Evolutionary conservation across 1,140 invertebrate species (phyloP).

Genomic region (Lepidurus packardi): DNA sequence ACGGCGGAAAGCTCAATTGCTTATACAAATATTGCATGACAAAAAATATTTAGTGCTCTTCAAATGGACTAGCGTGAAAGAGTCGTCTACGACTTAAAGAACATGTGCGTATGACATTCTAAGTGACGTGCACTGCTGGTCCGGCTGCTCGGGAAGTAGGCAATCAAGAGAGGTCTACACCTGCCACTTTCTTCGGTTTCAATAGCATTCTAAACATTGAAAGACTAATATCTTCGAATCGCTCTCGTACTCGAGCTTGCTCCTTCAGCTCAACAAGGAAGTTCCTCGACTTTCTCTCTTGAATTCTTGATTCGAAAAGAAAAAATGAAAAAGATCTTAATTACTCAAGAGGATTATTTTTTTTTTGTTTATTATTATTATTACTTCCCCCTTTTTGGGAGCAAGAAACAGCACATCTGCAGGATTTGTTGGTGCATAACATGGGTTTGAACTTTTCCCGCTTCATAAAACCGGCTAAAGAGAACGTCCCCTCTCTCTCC

Average conservation of each 20-base stretch:
- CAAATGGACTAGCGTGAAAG: not conserved
- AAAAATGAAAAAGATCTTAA: not conserved
- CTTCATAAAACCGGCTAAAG: not conserved
- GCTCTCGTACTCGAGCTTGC: not conserved
- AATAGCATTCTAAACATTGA: not conserved
- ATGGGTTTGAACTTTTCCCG: slow-evolving; percentile 6
- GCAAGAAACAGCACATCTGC: not conserved
- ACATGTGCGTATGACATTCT: not conserved
- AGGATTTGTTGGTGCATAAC: not conserved
- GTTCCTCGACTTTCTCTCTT: not conserved
- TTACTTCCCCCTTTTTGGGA: not conserved
- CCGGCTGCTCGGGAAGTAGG: not conserved
- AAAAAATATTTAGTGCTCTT: too few species aligned
- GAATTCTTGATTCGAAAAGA: not conserved
- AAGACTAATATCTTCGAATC: not conserved
- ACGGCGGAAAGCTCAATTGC: too few species aligned
- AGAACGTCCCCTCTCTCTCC: not conserved
- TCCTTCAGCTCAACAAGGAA: not conserved
- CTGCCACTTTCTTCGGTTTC: not conserved
- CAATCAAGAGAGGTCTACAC: not conserved
- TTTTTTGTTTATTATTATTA: not conserved
- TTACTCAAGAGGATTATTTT: not conserved
- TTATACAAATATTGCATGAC: too few species aligned
- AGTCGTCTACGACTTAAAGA: not conserved
- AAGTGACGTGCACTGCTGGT: not conserved